A percentile compares a stretch with the other conserved stretches of the same genome.
These are phyloP conservation scores for Myotis yumanensis DNA, from an alignment of 2,113 vertebrate genomes.

Conservation along the genomic window DNA sequence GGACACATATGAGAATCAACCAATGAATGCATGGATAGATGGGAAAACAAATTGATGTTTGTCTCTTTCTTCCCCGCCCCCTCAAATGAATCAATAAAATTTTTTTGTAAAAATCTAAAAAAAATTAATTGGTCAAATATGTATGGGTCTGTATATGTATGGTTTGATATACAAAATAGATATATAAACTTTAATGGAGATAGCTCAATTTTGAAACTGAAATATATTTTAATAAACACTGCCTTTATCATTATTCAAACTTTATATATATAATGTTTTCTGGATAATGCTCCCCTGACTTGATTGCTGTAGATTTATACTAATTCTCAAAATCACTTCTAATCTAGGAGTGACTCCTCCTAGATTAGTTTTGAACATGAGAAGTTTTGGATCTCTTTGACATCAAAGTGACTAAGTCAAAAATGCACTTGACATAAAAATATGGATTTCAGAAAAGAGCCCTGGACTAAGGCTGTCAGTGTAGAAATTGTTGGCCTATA, in stretches of 20 bases:
- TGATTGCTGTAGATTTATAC: neutral
- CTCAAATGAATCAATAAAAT: neutral
- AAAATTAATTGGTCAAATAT: too few relatives aligned
- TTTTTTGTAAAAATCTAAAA: neutral
- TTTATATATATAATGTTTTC: neutral
- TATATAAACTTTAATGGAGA: too few relatives aligned
- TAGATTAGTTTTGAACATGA: neutral
- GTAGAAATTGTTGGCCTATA: neutral
- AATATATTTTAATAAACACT: too few relatives aligned
- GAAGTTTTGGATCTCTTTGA: neutral
- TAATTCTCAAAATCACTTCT: constrained; percentile 6
- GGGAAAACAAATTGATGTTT: neutral
- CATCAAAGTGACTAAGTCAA: neutral
- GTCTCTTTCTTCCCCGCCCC: too few relatives aligned
- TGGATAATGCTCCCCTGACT: neutral
- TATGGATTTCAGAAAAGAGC: constrained; percentile 4
- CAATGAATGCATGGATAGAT: neutral
- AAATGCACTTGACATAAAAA: neutral
- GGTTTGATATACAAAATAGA: too few relatives aligned
- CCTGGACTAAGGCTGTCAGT: neutral
- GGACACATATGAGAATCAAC: neutral
- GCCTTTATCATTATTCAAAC: too few relatives aligned
- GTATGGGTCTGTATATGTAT: neutral
- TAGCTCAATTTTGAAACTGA: too few relatives aligned
- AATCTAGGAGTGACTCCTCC: neutral